Percentiles rank a stretch among this genome's conserved stretches.
Evolutionary conservation across 2,113 vertebrate genomes (phyloP).

Genomic region (Cephalopholis sonnerati): DNA sequence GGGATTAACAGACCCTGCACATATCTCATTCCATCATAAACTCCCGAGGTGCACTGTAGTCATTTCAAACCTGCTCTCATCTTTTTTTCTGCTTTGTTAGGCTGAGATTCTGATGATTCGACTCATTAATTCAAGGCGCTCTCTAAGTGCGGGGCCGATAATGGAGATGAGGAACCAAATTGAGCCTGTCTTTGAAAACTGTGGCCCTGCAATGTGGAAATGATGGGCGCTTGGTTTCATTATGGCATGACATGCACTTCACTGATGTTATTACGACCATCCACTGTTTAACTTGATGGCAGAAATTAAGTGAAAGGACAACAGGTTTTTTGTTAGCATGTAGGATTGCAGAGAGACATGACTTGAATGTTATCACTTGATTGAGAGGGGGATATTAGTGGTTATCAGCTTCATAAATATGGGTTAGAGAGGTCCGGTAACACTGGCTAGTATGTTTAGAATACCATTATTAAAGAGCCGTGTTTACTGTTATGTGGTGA

Average conservation of each 20-base stretch:
- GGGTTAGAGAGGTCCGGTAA: no score
- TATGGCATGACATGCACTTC: neutral
- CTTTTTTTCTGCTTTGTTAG: constrained; percentile 56
- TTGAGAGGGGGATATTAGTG: no score
- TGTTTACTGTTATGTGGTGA: no score
- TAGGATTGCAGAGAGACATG: neutral
- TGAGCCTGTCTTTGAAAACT: constrained; percentile 41
- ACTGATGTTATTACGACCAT: constrained; percentile 13
- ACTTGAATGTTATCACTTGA: no score
- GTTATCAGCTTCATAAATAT: no score
- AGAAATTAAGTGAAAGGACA: constrained; percentile 12
- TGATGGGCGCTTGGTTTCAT: constrained; percentile 27
- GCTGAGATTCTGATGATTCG: constrained; percentile 64
- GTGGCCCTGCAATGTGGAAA: constrained; percentile 18
- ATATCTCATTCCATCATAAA: constrained; percentile 45
- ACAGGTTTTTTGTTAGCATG: neutral
- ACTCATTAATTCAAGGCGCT: constrained; percentile 67
- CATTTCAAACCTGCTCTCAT: constrained; percentile 45
- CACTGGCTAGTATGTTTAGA: no score
- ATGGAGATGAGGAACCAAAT: constrained; percentile 58
- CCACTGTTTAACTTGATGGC: neutral
- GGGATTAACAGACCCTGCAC: constrained; percentile 47
- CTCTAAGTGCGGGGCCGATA: constrained; percentile 37
- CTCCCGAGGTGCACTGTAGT: constrained; percentile 52
- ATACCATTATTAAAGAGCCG: no score